These are phyloP conservation scores for Temnothorax rugatulus DNA, from an alignment of 2,888 invertebrate genomes.

Conservation along the genomic window DNA sequence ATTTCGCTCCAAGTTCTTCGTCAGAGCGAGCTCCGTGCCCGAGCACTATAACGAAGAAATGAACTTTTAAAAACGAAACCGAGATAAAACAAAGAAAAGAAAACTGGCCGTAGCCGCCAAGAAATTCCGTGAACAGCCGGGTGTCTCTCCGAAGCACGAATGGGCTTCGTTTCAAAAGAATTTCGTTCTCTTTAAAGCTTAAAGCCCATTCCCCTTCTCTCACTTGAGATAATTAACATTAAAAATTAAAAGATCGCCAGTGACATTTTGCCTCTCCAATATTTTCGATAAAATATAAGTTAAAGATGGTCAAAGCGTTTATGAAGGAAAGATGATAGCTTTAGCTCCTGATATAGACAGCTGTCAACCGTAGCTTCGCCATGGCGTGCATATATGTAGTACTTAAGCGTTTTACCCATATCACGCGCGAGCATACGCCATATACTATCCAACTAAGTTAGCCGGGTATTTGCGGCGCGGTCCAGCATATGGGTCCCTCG, in stretches of 20 bases:
- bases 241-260: conserved; percentile 16
- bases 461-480: conserved; percentile 1
- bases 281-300: background rate
- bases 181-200: background rate
- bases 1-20: conserved; percentile 30
- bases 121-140: background rate
- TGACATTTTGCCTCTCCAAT: background rate
- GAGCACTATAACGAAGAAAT: conserved; percentile 22
- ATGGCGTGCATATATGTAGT: conserved; percentile 9
- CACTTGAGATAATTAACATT: conserved; percentile 1
- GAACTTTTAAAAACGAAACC: conserved; percentile 26
- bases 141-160: background rate
- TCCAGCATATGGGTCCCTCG: conserved; percentile 45
- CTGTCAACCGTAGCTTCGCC: conserved; percentile 21
- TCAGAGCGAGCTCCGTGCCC: background rate
- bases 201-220: too few species aligned
- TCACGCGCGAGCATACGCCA: conserved; percentile 3
- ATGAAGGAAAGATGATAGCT: background rate
- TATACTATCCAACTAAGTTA: conserved; percentile 43
- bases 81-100: background rate
- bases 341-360: background rate
- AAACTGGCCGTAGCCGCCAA: background rate
- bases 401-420: conserved; percentile 32
- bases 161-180: background rate
- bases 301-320: conserved; percentile 2